Evolutionary conservation across 2,797 vertebrate species (phyloP).

Genomic region (Takifugu rubripes): DNA sequence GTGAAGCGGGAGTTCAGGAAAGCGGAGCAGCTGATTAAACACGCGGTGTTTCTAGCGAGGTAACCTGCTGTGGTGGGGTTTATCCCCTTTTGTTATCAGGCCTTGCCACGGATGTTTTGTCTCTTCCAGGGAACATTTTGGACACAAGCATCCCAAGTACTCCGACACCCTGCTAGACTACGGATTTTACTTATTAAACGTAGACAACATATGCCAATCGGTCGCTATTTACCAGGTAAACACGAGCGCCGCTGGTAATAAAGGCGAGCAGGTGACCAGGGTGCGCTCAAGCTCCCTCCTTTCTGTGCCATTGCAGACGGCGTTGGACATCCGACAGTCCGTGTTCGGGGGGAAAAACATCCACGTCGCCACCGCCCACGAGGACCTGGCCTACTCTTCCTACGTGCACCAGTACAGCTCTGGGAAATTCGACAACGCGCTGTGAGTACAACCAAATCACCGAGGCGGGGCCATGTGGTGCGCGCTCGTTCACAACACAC

Average conservation of each 20-base stretch:
- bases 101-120: slow-evolving; percentile 25
- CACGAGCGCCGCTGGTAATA: background rate
- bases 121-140: slow-evolving; percentile 91
- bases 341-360: slow-evolving; percentile 99
- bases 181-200: slow-evolving; percentile 98
- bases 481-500: no score
- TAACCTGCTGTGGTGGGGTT: slow-evolving; percentile 60
- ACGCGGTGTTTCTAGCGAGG: slow-evolving; percentile 96
- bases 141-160: slow-evolving; percentile 98
- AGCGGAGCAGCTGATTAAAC: slow-evolving; percentile 99
- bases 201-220: slow-evolving; percentile 99
- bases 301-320: slow-evolving; percentile 76
- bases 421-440: slow-evolving; percentile 96
- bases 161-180: slow-evolving; percentile 98
- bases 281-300: background rate
- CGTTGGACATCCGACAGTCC: slow-evolving; percentile 96
- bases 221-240: slow-evolving; percentile 98
- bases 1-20: slow-evolving; percentile 98
- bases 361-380: slow-evolving; percentile 96
- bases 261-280: background rate
- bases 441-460: slow-evolving; percentile 81
- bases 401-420: slow-evolving; percentile 99
- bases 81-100: background rate
- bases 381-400: slow-evolving; percentile 97
- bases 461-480: no score